Conservation (phyloP, 1,140 invertebrate genomes). For the Brachionus sp. region DNA sequence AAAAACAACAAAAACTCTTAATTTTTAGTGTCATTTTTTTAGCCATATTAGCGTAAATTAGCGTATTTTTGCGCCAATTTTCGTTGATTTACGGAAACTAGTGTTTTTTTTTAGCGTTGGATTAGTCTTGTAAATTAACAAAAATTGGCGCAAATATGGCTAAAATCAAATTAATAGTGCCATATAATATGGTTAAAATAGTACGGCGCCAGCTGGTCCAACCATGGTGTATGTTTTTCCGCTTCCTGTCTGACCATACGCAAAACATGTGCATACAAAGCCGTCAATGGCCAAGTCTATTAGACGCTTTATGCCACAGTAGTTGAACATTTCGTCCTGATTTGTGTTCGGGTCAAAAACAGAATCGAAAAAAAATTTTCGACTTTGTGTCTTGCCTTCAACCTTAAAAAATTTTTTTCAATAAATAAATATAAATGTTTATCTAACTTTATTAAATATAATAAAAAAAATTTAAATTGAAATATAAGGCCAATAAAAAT, state of each 20-base stretch:
- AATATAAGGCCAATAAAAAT: too few species aligned
- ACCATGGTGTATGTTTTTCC: constrained; percentile 61
- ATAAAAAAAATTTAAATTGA: too few species aligned
- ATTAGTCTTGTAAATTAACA: too few species aligned
- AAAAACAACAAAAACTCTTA: too few species aligned
- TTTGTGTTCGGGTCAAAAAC: constrained; percentile 56
- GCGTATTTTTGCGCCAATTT: too few species aligned
- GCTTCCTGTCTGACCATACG: constrained; percentile 60
- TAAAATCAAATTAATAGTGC: background rate
- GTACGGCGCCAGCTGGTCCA: constrained; percentile 57
- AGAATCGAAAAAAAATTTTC: constrained; percentile 50
- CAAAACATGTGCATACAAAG: constrained; percentile 67
- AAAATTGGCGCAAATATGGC: too few species aligned
- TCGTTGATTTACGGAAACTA: too few species aligned
- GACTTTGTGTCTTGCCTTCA: constrained; percentile 34
- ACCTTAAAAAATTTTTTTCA: too few species aligned
- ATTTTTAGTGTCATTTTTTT: background rate
- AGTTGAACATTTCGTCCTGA: constrained; percentile 58
- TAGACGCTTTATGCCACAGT: constrained; percentile 57
- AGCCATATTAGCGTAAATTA: too few species aligned
- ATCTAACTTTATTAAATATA: too few species aligned
- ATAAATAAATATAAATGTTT: too few species aligned
- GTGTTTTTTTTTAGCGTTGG: too few species aligned
- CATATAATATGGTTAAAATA: background rate
- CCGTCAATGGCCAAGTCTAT: constrained; percentile 58